Base-by-base conservation (phyloP, 2,888 invertebrate species). In the Hedya salicella region DNA sequence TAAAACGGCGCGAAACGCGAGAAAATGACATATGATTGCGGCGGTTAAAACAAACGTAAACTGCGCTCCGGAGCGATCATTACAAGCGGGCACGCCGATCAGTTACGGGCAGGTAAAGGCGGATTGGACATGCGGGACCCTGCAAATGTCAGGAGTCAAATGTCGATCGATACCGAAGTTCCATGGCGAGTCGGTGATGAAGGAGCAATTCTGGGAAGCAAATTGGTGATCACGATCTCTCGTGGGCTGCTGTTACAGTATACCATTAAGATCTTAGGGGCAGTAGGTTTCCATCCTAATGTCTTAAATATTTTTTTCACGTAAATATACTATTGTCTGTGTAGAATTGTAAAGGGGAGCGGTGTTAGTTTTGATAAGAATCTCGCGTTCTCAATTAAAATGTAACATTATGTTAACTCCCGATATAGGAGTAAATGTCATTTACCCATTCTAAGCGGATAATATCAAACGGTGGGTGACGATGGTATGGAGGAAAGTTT, bases 21-120 rank as follows among this genome's bases (percentile, higher is more conserved):
- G 84, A 82, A 87, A 87, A 88, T 87, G 80, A 86, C 83, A 80
- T 83, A 85, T 85, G 86, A 88, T 88, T 88, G 86, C 81, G 72
- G 81, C 79, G 77, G 81, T 86, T 87, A 83, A 85, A 86, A 85
- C 85, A 82, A 85, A 86, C 82, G 79, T 81, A 81, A 82, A 81
- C 78, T 80, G 81, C 75, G 71, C 74, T 73, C 75, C 71, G 71
- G 71, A 75, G 76, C 75, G 73, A 72, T 74, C 75, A 83, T 84
- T 83, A 81, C 76, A 71, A 68, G 70, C 71, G 70, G 70, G 74
- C 73, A 68, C 67, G 73, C 59, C 76, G 74, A 75, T 75, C 78
- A 66, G 74, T 71, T 75, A 76, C 72, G 68, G 71, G 49, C 68
- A 66, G 65, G 71, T 68, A 72, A 71, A 77, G 70, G 71, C 73